Conservation (phyloP, 2,113 vertebrate species). For the Onychorhynchus coronatus region DNA sequence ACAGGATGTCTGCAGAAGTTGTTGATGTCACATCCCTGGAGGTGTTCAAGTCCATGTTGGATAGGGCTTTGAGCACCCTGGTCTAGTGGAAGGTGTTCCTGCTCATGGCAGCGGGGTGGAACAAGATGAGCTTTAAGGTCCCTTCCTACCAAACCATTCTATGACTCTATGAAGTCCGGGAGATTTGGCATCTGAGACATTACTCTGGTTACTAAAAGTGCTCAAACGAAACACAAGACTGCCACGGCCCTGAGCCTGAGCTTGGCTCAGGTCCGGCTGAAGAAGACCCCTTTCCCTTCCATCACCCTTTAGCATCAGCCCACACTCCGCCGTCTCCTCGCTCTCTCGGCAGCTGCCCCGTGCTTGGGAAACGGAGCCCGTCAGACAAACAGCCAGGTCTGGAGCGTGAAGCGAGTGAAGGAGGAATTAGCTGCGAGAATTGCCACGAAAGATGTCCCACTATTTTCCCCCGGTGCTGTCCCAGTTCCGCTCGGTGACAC, state of each 20-base stretch:
- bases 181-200: background rate
- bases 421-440: fast-evolving
- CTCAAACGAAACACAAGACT: background rate
- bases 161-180: background rate
- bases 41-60: background rate
- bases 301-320: fast-evolving
- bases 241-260: background rate
- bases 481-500: background rate
- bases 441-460: background rate
- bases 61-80: background rate
- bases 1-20: background rate
- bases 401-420: background rate
- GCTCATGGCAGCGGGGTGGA: background rate
- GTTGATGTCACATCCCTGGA: background rate
- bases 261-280: background rate
- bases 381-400: fast-evolving
- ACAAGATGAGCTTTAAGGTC: background rate
- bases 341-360: background rate
- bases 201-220: background rate
- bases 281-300: background rate
- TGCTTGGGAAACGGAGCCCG: fast-evolving
- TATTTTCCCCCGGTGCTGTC: fast-evolving
- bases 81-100: background rate
- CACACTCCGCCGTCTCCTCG: background rate
- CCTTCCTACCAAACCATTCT: background rate